phyloP scores from a whole-genome alignment of 2,113 vertebrate species.

The Aphyosemion australe region DNA sequence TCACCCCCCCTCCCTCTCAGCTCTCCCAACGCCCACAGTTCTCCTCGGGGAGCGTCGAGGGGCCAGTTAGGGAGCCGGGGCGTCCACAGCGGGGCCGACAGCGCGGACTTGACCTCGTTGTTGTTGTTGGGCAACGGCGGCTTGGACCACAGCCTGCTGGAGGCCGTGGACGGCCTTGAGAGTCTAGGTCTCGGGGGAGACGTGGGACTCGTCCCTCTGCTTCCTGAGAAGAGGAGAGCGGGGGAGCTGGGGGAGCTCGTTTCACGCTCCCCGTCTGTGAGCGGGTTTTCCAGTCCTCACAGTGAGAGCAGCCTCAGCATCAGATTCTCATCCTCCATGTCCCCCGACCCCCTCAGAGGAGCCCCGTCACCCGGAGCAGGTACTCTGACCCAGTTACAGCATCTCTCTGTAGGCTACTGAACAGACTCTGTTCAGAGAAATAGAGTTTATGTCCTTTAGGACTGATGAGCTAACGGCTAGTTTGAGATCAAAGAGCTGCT shows the following conservation, averaged over 20 bases:
- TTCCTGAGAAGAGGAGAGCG: conserved; percentile 88
- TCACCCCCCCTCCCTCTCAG: conserved; percentile 72
- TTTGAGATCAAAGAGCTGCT: too few relatives aligned
- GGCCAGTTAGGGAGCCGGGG: conserved; percentile 40
- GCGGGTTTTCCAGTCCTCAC: conserved; percentile 87
- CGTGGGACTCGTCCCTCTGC: conserved; percentile 79
- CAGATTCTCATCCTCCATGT: conserved; percentile 84
- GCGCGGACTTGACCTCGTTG: conserved; percentile 61
- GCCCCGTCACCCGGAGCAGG: conserved; percentile 78
- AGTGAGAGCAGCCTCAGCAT: conserved; percentile 88
- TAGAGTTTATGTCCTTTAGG: too few relatives aligned
- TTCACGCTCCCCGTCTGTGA: conserved; percentile 83
- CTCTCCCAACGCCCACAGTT: conserved; percentile 75
- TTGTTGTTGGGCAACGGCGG: conserved; percentile 71
- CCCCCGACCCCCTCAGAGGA: conserved; percentile 80
- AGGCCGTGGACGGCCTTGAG: conserved; percentile 73
- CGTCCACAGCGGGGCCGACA: conserved; percentile 21
- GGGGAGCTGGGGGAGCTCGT: conserved; percentile 80
- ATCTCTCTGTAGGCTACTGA: too few relatives aligned
- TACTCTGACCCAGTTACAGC: conserved; percentile 41
- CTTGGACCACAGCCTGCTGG: conserved; percentile 80
- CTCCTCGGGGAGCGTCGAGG: conserved; percentile 63
- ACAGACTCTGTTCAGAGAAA: too few relatives aligned
- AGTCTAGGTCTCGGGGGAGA: conserved; percentile 71
- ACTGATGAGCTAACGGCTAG: too few relatives aligned